Conservation (phyloP, 2,888 invertebrate genomes). For the Microctonus aethiopoides region DNA sequence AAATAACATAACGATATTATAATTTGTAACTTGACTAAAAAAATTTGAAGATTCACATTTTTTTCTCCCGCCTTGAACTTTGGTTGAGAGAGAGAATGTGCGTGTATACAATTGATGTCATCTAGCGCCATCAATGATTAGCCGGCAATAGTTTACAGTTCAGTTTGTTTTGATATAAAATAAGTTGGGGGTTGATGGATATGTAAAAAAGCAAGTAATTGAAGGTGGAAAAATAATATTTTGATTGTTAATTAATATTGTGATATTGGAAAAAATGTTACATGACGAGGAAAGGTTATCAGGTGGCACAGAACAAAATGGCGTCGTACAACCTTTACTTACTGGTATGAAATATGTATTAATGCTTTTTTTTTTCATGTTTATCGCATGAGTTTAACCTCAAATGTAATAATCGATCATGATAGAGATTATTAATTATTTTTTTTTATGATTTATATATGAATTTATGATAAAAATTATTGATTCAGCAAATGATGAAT, state of each 20-base stretch:
- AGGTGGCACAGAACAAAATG: slow-evolving; percentile 76
- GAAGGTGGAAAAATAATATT: neutral
- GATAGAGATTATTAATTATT: too few species aligned
- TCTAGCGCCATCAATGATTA: slow-evolving; percentile 1
- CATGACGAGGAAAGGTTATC: slow-evolving; percentile 49
- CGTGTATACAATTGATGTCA: too few species aligned
- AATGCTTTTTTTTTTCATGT: too few species aligned
- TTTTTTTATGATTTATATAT: too few species aligned
- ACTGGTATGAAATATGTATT: slow-evolving; percentile 82
- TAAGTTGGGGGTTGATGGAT: too few species aligned
- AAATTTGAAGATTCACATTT: neutral
- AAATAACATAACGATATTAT: too few species aligned
- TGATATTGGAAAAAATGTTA: slow-evolving; percentile 50
- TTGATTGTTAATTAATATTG: neutral
- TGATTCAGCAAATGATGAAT: neutral
- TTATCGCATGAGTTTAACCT: too few species aligned
- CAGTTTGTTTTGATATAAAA: neutral
- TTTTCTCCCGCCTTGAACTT: neutral
- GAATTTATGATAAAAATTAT: neutral
- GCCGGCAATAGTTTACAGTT: neutral
- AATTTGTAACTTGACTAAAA: too few species aligned
- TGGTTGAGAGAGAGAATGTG: too few species aligned
- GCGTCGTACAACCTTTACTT: slow-evolving; percentile 88
- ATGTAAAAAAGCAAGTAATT: neutral
- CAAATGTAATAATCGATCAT: too few species aligned